phyloP scores from a whole-genome alignment of 2,797 vertebrate species.

The Artibeus lituratus region DNA sequence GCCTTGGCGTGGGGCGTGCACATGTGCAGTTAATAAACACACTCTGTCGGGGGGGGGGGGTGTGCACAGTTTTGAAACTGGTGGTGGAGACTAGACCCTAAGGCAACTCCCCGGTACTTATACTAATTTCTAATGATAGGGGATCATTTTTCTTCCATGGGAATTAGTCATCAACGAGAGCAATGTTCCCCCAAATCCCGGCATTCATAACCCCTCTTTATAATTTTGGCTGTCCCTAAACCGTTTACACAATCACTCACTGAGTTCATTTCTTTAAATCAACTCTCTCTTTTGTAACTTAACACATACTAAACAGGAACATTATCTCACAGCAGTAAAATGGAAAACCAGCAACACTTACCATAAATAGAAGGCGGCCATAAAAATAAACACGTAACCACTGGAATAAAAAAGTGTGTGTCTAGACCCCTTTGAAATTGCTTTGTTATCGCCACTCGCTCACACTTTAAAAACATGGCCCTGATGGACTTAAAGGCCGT shows the following conservation, averaged over 20 bases:
- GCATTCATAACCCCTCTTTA: background rate
- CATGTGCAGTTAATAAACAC: background rate
- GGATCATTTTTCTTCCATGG: slow-evolving; percentile 20
- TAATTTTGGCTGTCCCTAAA: background rate
- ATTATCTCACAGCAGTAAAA: background rate
- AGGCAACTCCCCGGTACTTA: background rate
- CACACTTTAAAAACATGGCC: background rate
- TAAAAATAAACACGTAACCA: background rate
- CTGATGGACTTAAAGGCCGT: background rate
- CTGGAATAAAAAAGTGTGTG: background rate
- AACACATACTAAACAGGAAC: background rate
- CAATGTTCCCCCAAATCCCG: background rate
- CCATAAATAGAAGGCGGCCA: background rate
- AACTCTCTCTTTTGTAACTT: background rate
- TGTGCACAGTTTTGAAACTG: background rate
- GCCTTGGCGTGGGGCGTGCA: background rate
- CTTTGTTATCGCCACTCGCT: background rate
- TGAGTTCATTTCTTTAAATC: background rate
- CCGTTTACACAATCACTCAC: background rate
- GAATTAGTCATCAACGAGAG: background rate
- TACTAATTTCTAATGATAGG: slow-evolving; percentile 28
- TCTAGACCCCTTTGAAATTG: background rate
- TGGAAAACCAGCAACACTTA: background rate
- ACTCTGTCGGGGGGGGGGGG: background rate
- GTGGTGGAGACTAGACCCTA: background rate